Percentiles rank a stretch among this genome's conserved stretches.
phyloP scores from a whole-genome alignment of 2,113 vertebrate genomes.

The Perccottus glenii region DNA sequence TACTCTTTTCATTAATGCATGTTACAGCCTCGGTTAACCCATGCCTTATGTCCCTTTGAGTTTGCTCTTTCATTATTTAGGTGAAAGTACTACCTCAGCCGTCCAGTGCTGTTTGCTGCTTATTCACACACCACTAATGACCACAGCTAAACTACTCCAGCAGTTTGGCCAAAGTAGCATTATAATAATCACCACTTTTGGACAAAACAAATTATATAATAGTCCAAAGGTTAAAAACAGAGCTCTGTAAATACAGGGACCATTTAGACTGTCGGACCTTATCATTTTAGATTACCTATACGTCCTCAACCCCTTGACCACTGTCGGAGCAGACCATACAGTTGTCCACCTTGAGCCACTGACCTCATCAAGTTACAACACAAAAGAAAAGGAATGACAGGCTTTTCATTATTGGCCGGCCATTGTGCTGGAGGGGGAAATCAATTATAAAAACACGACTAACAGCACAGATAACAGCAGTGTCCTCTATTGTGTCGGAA shows the following conservation, averaged over 20 bases:
- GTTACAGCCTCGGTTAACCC: conserved; percentile 24
- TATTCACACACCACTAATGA: conserved; percentile 5
- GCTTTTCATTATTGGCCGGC: conserved; percentile 76
- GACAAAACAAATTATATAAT: background rate
- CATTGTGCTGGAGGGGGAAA: conserved; percentile 76
- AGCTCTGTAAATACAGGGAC: background rate
- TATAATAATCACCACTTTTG: background rate
- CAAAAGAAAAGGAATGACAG: conserved; percentile 78
- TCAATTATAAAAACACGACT: conserved; percentile 84
- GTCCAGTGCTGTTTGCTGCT: background rate
- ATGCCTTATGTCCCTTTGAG: conserved; percentile 5
- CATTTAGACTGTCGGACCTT: conserved; percentile 11
- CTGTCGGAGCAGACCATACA: conserved; percentile 15
- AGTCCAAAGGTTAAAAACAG: background rate
- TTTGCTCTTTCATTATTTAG: conserved; percentile 9
- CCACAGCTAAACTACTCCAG: background rate
- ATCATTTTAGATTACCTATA: conserved; percentile 30
- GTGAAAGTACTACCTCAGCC: background rate
- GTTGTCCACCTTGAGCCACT: conserved; percentile 66
- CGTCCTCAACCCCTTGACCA: conserved; percentile 54
- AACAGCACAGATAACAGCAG: conserved; percentile 78
- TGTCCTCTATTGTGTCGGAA: conserved; percentile 75
- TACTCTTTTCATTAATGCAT: conserved; percentile 21
- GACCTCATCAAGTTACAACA: conserved; percentile 79
- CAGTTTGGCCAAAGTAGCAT: conserved; percentile 5